Evolutionary conservation across 2,797 vertebrate genomes (phyloP), one percentile per base, ranked within the genome.

Genomic region (Leucoraja ocellata): DNA sequence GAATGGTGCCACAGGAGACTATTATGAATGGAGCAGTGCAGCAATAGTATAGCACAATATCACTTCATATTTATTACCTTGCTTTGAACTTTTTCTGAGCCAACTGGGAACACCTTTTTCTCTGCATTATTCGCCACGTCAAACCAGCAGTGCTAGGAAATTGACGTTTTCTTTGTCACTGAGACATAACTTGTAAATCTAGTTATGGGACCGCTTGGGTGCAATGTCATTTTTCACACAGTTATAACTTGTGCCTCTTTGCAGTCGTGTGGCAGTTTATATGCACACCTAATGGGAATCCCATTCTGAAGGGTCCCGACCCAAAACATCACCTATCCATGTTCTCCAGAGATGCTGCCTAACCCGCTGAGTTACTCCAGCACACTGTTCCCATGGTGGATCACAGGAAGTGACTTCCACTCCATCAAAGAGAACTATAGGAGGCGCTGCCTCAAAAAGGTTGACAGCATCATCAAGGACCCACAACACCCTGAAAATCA

Each of bases 41-140:
- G 39, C 10, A 91, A 91, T 58, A 91, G 46, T 92, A 92, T 39
- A 76, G 71, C 23, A 54, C 1, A 21, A 92, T 92, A 46, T 54
- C 14, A 7, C 73, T 92, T 76, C 73, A 92, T 21, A 76, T 92
- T 92, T 92, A 76, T 76, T 76, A 76, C 71, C 39, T 16, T 46
- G 25, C 73, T 74, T 92, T 92, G 90, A 92, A 76, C 90, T 92
- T 76, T 92, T 76, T 54, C 28, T 74, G 9, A 74, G 71, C 36
- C 90, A 92, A 76, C 46, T 18, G 46, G 39, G 28, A 32, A 71
- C 65, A 73, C 18, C 16, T 39, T 65, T 46, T 71, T 71, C 46
- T 54, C 71, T n/a, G 58, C 39, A 74, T 76, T 76, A 74, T 73
- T 92, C 4, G 71, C 14, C 39, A 28, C 90, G 76, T 16, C 68